Percentiles rank a stretch among this genome's conserved stretches.
phyloP scores from a whole-genome alignment of 2,888 invertebrate species.

The Rhaphigaster nebulosa region DNA sequence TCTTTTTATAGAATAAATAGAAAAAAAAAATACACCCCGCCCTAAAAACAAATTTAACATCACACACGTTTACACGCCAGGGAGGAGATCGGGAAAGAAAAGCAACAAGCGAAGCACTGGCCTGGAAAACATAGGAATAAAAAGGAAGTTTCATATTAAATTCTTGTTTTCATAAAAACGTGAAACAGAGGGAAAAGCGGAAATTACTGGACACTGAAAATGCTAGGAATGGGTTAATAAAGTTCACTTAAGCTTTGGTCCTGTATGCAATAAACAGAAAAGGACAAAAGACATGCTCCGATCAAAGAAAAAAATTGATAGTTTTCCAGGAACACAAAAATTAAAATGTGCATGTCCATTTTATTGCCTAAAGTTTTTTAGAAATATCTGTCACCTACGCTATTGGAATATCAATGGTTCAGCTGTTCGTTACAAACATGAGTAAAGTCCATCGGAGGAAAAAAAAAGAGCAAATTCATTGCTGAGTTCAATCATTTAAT shows the following conservation, averaged over 20 bases:
- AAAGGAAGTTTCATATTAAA: constrained; percentile 10
- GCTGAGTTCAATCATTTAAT: no score
- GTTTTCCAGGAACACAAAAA: no score
- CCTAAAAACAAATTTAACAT: background rate
- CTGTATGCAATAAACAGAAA: background rate
- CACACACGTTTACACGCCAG: constrained; percentile 1
- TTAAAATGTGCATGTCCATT: no score
- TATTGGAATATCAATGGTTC: no score
- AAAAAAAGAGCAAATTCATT: no score
- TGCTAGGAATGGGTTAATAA: background rate
- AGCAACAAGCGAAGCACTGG: background rate
- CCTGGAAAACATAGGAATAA: background rate
- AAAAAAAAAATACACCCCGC: background rate
- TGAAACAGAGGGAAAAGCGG: background rate
- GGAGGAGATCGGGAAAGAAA: background rate
- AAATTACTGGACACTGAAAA: background rate
- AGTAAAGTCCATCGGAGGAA: no score
- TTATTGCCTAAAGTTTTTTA: no score
- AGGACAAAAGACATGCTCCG: no score
- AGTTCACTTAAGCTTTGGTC: background rate
- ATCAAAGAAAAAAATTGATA: no score
- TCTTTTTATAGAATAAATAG: background rate
- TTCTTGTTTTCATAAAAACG: background rate
- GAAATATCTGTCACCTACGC: no score
- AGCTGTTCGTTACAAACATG: no score